Evolutionary conservation across 2,888 invertebrate species (phyloP).

Genomic region (Heliconius cydno): DNA sequence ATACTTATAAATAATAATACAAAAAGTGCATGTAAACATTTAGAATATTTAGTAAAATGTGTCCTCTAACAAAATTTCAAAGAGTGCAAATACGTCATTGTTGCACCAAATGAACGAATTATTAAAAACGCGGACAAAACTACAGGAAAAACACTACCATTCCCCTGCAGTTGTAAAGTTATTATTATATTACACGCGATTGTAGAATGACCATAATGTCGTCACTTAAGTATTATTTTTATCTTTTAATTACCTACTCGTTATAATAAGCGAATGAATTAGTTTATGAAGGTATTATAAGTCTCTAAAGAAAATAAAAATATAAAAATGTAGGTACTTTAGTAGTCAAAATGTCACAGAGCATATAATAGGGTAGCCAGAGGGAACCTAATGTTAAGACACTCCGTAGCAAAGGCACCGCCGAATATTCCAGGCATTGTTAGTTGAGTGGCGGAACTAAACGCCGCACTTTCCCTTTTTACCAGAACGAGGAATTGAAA

Average conservation of each 20-base stretch:
- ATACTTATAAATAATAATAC: too few relatives aligned
- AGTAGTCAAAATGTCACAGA: not conserved
- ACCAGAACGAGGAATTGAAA: not conserved
- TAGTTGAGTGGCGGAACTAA: not conserved
- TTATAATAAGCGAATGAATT: not conserved
- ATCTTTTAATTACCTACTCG: conserved; percentile 2
- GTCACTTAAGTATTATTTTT: conserved; percentile 3
- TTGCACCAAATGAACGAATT: not conserved
- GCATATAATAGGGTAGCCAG: not conserved
- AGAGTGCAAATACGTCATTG: not conserved
- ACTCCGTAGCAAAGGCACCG: not conserved
- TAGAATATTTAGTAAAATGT: too few relatives aligned
- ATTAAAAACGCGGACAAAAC: not conserved
- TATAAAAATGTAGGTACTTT: not conserved
- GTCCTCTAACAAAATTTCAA: too few relatives aligned
- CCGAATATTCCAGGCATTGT: not conserved
- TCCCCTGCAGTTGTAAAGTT: too few relatives aligned
- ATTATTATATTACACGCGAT: not conserved
- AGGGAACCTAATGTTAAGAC: not conserved
- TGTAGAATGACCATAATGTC: not conserved
- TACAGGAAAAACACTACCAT: not conserved
- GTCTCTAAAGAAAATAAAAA: not conserved
- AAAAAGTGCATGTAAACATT: too few relatives aligned
- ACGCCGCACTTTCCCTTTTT: not conserved
- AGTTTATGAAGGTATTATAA: not conserved